Evolutionary conservation across 1,140 invertebrate genomes (phyloP), one percentile per base, ranked within the genome.

Genomic region (Cotesia vestalis): DNA sequence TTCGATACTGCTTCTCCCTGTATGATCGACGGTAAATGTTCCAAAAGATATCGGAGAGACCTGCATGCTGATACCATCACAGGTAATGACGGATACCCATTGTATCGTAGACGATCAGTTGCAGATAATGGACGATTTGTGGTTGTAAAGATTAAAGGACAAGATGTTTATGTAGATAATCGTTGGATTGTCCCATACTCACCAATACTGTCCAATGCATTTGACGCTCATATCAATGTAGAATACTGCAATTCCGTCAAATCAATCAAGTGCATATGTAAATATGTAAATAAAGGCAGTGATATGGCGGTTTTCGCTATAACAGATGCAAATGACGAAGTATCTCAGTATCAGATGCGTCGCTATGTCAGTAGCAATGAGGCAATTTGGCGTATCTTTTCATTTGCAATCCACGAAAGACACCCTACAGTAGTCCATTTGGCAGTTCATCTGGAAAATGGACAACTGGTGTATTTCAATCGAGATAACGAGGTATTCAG

Each of bases 151-250:
- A 27, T 20, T 4, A 14, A 20, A 20, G 9, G 34, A 34, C 17
- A 61, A 12, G 59, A 61, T 1, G 27, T 61, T 17, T 14, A 73
- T 57, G 78, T 88, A 40, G 85, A 89, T 76, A 89, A 89, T 75
- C 62, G 80, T 52, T 89, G 85, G 85, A 78, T 90, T 73, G 88
- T 89, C 38, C 88, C 88, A 67, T 90, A 90, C 82, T 88, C 83
- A 71, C 85, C 87, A 27, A 72, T 88, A 6, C 79, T 90, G 9
- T 83, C 75, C 4, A 84, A 86, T 79, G 88, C 77, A 64, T 90
- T 82, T 73, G 82, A 89, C 71, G 76, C 74, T 0, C 78, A 82
- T 59, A 78, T 78, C 11, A 80, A 80, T 53, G 75, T 80, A 1
- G 79, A 80, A 64, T 77, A 64, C 34, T 81, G 80, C 52, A 75